These are phyloP conservation scores for Myotis findleyi DNA, from an alignment of 2,797 vertebrate genomes.

Conservation along the genomic window DNA sequence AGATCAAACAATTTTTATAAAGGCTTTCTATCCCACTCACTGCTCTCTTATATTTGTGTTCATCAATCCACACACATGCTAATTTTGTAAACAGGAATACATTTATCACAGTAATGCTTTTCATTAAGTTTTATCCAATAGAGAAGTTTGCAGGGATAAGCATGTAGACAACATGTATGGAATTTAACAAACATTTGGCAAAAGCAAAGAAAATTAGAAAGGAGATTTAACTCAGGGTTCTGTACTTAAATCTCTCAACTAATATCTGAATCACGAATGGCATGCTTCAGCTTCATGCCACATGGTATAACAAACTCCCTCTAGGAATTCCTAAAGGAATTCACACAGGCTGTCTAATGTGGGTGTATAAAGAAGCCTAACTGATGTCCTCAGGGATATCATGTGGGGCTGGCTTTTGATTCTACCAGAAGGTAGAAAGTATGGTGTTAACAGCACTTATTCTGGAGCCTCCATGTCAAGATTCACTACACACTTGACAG, in stretches of 20 bases:
- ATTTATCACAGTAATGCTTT: not conserved
- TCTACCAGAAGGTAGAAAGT: not conserved
- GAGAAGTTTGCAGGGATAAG: not conserved
- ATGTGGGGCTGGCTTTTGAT: not conserved
- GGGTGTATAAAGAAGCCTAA: not conserved
- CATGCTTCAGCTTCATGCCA: not conserved
- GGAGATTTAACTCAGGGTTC: not conserved
- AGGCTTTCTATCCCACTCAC: not conserved
- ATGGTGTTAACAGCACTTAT: not conserved
- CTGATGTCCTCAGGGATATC: not conserved
- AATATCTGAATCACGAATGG: not conserved
- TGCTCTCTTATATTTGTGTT: not conserved
- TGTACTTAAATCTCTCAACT: not conserved
- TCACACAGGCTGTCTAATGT: not conserved
- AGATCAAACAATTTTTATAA: not conserved
- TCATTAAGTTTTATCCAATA: not conserved
- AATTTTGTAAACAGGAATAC: not conserved
- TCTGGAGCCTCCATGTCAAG: not conserved
- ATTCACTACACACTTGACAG: not conserved
- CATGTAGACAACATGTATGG: not conserved
- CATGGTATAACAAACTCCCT: not conserved
- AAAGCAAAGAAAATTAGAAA: not conserved
- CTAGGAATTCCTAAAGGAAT: not conserved
- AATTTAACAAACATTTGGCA: not conserved
- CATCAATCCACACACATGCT: not conserved